Evolutionary conservation across 1,140 invertebrate genomes (phyloP).

Genomic region (Micrasema longulum): DNA sequence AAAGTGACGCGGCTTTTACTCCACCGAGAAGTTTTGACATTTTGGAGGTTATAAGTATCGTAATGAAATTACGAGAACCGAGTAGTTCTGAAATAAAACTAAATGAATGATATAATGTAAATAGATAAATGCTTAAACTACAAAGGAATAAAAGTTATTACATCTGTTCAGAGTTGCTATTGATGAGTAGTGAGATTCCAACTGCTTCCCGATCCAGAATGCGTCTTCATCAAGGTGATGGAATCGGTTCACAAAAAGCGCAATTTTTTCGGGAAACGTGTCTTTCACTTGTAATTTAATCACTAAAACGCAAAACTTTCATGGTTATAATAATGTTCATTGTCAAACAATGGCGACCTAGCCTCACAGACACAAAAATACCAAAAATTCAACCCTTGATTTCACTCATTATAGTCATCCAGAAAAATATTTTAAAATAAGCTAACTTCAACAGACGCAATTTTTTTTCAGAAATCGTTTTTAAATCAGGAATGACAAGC

Average conservation of each 20-base stretch:
- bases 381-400: conserved; percentile 37
- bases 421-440: too few relatives aligned
- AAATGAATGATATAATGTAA: not conserved
- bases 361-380: conserved; percentile 51
- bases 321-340: conserved; percentile 56
- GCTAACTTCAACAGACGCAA: too few relatives aligned
- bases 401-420: conserved; percentile 6
- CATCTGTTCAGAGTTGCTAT: conserved; percentile 47
- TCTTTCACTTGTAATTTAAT: conserved; percentile 28
- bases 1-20: too few relatives aligned
- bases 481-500: conserved; percentile 40
- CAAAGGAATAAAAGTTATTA: conserved; percentile 25
- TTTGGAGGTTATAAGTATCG: conserved; percentile 32
- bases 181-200: conserved; percentile 44
- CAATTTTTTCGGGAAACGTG: not conserved
- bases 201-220: conserved; percentile 39
- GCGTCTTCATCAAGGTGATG: conserved; percentile 38
- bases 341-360: conserved; percentile 69
- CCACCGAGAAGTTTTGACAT: conserved; percentile 24
- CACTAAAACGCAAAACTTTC: conserved; percentile 34
- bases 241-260: conserved; percentile 18
- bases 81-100: not conserved
- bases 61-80: not conserved
- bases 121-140: conserved; percentile 20
- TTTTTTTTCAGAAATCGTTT: conserved; percentile 9